Evolutionary conservation across 2,113 vertebrate genomes (phyloP), one percentile per base, ranked within the genome.

Genomic region (Hydrolagus affinis): DNA sequence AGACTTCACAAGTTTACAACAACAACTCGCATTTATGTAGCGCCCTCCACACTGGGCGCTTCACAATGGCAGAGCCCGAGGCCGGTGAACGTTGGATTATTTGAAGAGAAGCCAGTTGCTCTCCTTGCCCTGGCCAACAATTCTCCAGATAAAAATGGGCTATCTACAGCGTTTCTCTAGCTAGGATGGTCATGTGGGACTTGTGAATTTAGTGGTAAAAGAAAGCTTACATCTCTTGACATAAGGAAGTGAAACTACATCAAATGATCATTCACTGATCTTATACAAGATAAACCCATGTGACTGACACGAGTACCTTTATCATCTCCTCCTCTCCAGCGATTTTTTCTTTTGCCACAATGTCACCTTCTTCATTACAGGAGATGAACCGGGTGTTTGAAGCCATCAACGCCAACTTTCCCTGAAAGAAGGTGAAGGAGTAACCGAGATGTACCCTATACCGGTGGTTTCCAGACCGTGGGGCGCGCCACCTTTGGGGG

Each of bases 321-420:
- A 99, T 91, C 93, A 99, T 98, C 93, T 99, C 97, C 87, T 90
- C 95, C 8, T 95, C 94, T 86, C 95, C 95, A 70, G 97, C 98
- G 14, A 93, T 94, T 92, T 96, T 98, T 89, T 86, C 96, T 90
- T 94, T 95, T 89, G 97, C 96, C 91, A 93, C 95, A 88, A 98
- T 96, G 91, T 99, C 98, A 9, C 97, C 97, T 75, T 92, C 94
- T 87, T 98, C 96, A 87, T 96, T 99, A 90, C 96, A 99, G 86
- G 95, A 94, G 89, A 99, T 95, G 89, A 99, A 99, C 85, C 96
- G 95, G 92, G 95, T 96, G 88, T 99, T 98, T 89, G 96, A 93
- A 85, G 96, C 97, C 89, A 98, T 25, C 70, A 99, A 91, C 86
- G 98, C 97, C 94, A 97, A 96, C 92, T 96, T 98, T 25, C 95